These are phyloP conservation scores for Diarsia mendica DNA, from an alignment of 2,888 invertebrate species.

Conservation along the genomic window DNA sequence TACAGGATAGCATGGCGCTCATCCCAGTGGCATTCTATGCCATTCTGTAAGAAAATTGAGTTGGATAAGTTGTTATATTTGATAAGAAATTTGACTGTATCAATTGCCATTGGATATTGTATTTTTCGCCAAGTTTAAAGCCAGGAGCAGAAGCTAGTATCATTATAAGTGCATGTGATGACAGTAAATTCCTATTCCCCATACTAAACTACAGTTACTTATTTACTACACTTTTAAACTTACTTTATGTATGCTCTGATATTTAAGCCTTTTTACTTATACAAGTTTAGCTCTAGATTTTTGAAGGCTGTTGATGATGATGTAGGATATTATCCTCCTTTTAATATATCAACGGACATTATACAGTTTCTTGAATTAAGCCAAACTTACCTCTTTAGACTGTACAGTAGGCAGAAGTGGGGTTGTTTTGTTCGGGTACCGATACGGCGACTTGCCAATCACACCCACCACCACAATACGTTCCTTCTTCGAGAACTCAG, in stretches of 20 bases:
- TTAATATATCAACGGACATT: no score
- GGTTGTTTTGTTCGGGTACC: conserved; percentile 92
- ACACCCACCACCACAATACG: conserved; percentile 93
- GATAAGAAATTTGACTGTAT: no score
- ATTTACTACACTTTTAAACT: no score
- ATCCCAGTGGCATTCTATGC: conserved; percentile 91
- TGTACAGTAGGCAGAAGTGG: conserved; percentile 88
- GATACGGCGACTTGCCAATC: conserved; percentile 93
- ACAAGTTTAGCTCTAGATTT: not conserved
- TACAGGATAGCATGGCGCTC: conserved; percentile 87
- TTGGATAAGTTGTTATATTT: not conserved
- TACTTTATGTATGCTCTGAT: no score
- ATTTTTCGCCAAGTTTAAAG: not conserved
- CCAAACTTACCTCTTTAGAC: conserved; percentile 78
- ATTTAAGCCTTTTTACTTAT: no score
- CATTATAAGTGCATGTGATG: not conserved
- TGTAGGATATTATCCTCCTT: no score
- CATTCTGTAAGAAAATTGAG: conserved; percentile 80
- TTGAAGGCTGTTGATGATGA: not conserved
- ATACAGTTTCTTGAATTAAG: not conserved
- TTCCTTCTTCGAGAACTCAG: conserved; percentile 86
- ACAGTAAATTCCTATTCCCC: no score
- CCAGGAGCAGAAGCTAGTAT: not conserved
- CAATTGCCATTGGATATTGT: not conserved
- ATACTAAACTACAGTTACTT: no score